Evolutionary conservation across 2,888 invertebrate species (phyloP).

Genomic region (Phalera bucephala): DNA sequence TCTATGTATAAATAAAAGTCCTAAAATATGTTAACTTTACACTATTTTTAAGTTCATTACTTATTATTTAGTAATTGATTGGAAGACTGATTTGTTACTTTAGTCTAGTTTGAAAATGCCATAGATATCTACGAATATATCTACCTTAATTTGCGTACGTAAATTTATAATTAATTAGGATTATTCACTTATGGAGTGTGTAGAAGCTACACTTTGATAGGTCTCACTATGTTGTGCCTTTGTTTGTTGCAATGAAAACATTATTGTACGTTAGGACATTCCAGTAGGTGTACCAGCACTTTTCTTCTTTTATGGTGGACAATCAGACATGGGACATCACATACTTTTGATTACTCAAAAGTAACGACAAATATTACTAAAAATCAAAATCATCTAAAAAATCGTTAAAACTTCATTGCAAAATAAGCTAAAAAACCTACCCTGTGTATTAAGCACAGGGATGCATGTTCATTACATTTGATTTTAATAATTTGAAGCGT

Average conservation of each 20-base stretch:
- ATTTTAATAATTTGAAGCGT: no score
- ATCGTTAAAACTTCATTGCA: no score
- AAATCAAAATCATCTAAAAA: no score
- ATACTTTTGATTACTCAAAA: no score
- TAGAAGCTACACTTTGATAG: slow-evolving; percentile 61
- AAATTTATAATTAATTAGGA: slow-evolving; percentile 54
- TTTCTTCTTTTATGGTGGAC: slow-evolving; percentile 38
- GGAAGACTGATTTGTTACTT: slow-evolving; percentile 83
- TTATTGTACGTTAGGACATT: slow-evolving; percentile 61
- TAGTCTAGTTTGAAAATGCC: slow-evolving; percentile 83
- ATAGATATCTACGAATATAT: slow-evolving; percentile 68
- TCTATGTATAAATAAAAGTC: no score
- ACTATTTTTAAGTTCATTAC: slow-evolving; percentile 59
- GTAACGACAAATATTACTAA: no score
- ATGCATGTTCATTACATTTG: no score
- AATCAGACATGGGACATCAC: slow-evolving; percentile 19
- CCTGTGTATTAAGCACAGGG: no score
- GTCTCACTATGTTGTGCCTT: slow-evolving; percentile 78
- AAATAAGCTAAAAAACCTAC: no score
- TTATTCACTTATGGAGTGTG: slow-evolving; percentile 59
- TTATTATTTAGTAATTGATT: slow-evolving; percentile 74
- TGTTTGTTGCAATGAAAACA: slow-evolving; percentile 64
- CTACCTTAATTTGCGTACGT: slow-evolving; percentile 60
- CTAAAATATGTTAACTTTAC: slow-evolving; percentile 23
- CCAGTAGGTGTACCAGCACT: slow-evolving; percentile 68